phyloP scores from a whole-genome alignment of 64 coral and sea anemone genomes.

The Astreopora myriophthalma region DNA sequence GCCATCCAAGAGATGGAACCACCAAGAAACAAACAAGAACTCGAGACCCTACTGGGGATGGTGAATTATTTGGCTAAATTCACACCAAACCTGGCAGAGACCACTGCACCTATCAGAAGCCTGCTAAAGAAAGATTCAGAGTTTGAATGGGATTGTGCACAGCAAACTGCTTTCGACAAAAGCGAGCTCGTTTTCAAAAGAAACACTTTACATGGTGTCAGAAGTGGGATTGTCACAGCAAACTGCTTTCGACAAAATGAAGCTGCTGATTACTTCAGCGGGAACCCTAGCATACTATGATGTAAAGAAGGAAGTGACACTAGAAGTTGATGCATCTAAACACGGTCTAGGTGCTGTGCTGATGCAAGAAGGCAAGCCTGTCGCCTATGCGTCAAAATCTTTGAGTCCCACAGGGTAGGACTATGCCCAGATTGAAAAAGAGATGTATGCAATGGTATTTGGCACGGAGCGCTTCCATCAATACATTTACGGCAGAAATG shows the following conservation, averaged over 20 bases:
- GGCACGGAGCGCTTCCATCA: no score
- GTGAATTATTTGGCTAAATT: not conserved
- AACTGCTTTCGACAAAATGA: not conserved
- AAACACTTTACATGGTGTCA: no score
- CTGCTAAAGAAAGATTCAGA: not conserved
- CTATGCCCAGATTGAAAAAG: no score
- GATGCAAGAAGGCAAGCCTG: not conserved
- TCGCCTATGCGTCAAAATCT: not conserved
- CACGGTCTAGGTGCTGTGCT: not conserved
- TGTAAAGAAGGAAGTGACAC: not conserved
- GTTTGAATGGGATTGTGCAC: not conserved
- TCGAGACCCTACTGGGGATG: not conserved
- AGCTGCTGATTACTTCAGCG: not conserved
- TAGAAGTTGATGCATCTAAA: conserved; percentile 19
- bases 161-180: not conserved
- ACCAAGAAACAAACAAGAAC: not conserved
- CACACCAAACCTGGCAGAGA: not conserved
- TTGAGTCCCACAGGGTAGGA: no score
- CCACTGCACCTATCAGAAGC: not conserved
- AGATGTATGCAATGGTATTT: no score
- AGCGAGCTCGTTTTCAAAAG: no score
- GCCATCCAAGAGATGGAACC: not conserved
- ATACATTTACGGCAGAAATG: no score
- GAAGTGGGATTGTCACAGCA: not conserved
- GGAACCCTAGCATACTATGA: not conserved